Percentiles rank a stretch among this genome's conserved stretches.
Evolutionary conservation across 2,113 vertebrate species (phyloP).

Genomic region (Chrysemys picta): DNA sequence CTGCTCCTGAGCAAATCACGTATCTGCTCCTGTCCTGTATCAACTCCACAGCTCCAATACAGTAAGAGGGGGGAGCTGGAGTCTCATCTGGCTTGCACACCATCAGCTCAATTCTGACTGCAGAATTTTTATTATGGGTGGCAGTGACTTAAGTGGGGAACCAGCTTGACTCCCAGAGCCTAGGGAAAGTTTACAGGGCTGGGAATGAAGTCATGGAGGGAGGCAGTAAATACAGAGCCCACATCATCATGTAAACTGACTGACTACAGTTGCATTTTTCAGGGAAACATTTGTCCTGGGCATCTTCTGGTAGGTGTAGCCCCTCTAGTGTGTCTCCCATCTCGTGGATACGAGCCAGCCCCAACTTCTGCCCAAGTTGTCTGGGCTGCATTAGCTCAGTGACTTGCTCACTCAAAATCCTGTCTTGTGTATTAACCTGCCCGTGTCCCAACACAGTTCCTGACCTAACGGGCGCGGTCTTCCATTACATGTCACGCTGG

Average conservation of each 20-base stretch:
- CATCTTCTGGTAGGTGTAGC: neutral
- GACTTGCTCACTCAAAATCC: neutral
- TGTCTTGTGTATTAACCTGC: neutral
- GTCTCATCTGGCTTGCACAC: neutral
- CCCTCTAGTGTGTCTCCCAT: neutral
- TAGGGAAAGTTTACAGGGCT: neutral
- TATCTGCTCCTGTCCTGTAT: neutral
- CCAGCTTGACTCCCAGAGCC: neutral
- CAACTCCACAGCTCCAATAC: neutral
- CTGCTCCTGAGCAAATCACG: accelerated
- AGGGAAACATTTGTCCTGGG: neutral
- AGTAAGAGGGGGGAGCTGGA: neutral
- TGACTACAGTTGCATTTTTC: neutral
- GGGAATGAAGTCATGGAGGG: neutral
- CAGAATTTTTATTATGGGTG: neutral
- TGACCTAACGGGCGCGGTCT: neutral
- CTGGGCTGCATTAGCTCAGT: neutral
- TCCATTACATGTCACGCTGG: neutral
- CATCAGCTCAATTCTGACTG: accelerated
- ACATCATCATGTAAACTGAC: neutral
- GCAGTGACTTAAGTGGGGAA: neutral
- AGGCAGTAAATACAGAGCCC: neutral
- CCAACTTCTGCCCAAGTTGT: neutral
- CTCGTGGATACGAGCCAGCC: neutral
- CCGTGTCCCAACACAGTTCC: neutral